Conservation (phyloP, 2,888 invertebrate species). For the Pheosia gnoma region DNA sequence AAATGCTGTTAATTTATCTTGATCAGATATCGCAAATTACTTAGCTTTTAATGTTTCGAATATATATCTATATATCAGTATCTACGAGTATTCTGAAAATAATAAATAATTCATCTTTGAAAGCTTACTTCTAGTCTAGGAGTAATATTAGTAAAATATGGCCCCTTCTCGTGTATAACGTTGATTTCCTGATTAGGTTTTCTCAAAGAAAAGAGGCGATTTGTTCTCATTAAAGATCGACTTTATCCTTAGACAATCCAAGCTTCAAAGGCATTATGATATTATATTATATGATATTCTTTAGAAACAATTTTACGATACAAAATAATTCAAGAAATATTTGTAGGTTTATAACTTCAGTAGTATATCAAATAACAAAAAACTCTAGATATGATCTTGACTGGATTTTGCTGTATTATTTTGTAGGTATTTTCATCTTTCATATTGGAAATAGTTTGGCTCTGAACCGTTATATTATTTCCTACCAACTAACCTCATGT, state of each 20-base stretch:
- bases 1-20: too few relatives aligned
- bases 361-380: background rate
- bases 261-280: conserved; percentile 14
- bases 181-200: conserved; percentile 15
- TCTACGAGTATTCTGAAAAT: too few relatives aligned
- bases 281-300: conserved; percentile 12
- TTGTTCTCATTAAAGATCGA: conserved; percentile 7
- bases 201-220: conserved; percentile 13
- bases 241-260: conserved; percentile 21
- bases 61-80: too few relatives aligned
- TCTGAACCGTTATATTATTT: background rate
- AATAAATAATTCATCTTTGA: too few relatives aligned
- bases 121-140: background rate
- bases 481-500: background rate
- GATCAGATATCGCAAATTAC: too few relatives aligned
- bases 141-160: background rate
- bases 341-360: background rate
- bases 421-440: background rate
- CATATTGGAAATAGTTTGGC: background rate
- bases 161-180: conserved; percentile 3
- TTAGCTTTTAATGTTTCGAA: too few relatives aligned
- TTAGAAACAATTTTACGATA: conserved; percentile 17
- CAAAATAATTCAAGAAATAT: background rate
- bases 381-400: background rate
- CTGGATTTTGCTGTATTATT: background rate